Percentiles rank a stretch among this genome's conserved stretches.
Evolutionary conservation across 1,140 invertebrate genomes (phyloP).

Genomic region (Diorhabda sublineata): DNA sequence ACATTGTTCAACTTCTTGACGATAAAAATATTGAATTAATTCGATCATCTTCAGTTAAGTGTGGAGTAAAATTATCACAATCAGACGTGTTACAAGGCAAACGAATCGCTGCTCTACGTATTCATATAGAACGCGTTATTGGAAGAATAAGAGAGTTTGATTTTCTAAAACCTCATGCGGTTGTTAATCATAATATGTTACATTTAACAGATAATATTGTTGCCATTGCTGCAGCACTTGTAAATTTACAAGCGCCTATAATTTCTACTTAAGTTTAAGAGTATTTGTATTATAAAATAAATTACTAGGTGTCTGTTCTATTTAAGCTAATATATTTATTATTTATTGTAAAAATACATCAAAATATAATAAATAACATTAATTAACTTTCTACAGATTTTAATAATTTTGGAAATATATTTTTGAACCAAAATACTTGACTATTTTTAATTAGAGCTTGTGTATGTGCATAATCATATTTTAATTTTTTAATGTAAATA

Average conservation of each 20-base stretch:
- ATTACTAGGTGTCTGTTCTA: too few relatives aligned
- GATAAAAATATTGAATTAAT: slow-evolving; percentile 5
- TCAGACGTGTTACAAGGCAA: slow-evolving; percentile 37
- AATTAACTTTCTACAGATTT: too few relatives aligned
- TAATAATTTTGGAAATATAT: too few relatives aligned
- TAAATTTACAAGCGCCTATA: slow-evolving; percentile 35
- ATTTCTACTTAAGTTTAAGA: neutral
- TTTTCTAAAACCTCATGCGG: slow-evolving; percentile 37
- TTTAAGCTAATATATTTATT: too few relatives aligned
- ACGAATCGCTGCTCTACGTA: slow-evolving; percentile 39
- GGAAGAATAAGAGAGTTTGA: slow-evolving; percentile 36
- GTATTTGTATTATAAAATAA: too few relatives aligned
- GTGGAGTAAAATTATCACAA: slow-evolving; percentile 29
- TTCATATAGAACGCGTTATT: slow-evolving; percentile 40
- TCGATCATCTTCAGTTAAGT: neutral
- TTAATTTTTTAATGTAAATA: too few relatives aligned
- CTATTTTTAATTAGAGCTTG: too few relatives aligned
- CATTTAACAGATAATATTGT: slow-evolving; percentile 37
- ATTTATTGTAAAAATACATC: too few relatives aligned
- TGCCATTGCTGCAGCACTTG: slow-evolving; percentile 35
- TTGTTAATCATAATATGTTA: too few relatives aligned
- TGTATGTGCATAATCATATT: too few relatives aligned
- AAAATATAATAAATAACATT: too few relatives aligned
- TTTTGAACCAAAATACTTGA: too few relatives aligned
- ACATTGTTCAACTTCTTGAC: neutral